A percentile compares a stretch with the other conserved stretches of the same genome.
These are phyloP conservation scores for Heptranchias perlo DNA, from an alignment of 2,113 vertebrate species.

Conservation along the genomic window DNA sequence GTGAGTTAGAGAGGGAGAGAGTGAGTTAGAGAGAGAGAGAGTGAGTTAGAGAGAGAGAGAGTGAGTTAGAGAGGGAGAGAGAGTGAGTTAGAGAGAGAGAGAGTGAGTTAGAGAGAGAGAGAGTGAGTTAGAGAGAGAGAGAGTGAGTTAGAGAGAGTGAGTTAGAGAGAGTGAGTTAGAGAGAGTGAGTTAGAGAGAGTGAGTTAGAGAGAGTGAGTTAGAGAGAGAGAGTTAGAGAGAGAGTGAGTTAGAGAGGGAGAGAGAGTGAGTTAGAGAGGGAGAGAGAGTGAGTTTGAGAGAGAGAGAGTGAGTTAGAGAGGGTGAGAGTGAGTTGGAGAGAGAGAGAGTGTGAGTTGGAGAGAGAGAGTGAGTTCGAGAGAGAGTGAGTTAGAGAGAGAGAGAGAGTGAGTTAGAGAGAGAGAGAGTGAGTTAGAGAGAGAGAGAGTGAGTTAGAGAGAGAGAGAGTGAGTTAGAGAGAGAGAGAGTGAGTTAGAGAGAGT, in stretches of 20 bases:
- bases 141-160: neutral
- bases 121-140: rapidly evolving
- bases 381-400: rapidly evolving
- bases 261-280: neutral
- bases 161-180: neutral
- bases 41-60: neutral
- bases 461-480: neutral
- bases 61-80: neutral
- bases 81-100: neutral
- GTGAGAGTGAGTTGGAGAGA: neutral
- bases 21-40: neutral
- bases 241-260: rapidly evolving
- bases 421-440: neutral
- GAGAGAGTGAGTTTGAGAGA: neutral
- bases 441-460: neutral
- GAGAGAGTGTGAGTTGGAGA: neutral
- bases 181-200: neutral
- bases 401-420: neutral
- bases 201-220: neutral
- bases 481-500: neutral
- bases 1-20: rapidly evolving
- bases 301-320: neutral
- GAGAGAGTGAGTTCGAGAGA: neutral
- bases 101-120: neutral
- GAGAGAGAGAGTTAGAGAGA: neutral